A percentile compares a stretch with the other conserved stretches of the same genome.
Conservation (phyloP, 2,888 invertebrate species). For the Graphium colonna region DNA sequence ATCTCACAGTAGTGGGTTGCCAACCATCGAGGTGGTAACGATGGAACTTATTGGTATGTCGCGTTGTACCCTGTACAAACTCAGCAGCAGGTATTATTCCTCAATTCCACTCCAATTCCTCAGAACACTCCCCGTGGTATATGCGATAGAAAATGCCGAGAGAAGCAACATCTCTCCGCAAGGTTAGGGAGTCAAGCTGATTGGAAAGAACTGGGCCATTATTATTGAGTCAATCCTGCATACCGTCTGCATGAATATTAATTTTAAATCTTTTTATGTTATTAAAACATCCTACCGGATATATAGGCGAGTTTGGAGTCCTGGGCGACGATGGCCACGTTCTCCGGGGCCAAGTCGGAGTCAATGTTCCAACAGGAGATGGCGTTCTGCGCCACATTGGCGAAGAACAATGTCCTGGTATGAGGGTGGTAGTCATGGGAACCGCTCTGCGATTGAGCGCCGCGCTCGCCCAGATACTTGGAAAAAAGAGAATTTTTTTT, state of each 20-base stretch:
- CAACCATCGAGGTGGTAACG: too few relatives aligned
- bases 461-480: constrained; percentile 75
- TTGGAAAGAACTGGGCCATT: too few relatives aligned
- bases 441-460: constrained; percentile 80
- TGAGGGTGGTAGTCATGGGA: constrained; percentile 83
- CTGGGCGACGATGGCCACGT: constrained; percentile 79
- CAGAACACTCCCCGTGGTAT: too few relatives aligned
- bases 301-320: constrained; percentile 86
- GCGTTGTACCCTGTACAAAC: too few relatives aligned
- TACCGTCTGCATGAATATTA: neutral
- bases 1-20: too few relatives aligned
- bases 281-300: constrained; percentile 43
- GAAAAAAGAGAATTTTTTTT: neutral
- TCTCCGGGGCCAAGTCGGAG: constrained; percentile 69
- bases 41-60: too few relatives aligned
- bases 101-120: too few relatives aligned
- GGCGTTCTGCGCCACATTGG: constrained; percentile 85
- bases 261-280: neutral
- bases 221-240: too few relatives aligned
- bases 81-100: too few relatives aligned
- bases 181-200: too few relatives aligned
- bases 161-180: too few relatives aligned
- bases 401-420: constrained; percentile 83
- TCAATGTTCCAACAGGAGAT: constrained; percentile 88
- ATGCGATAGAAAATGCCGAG: too few relatives aligned